Evolutionary conservation across 2,797 vertebrate genomes (phyloP).

Genomic region (Spizella passerina): DNA sequence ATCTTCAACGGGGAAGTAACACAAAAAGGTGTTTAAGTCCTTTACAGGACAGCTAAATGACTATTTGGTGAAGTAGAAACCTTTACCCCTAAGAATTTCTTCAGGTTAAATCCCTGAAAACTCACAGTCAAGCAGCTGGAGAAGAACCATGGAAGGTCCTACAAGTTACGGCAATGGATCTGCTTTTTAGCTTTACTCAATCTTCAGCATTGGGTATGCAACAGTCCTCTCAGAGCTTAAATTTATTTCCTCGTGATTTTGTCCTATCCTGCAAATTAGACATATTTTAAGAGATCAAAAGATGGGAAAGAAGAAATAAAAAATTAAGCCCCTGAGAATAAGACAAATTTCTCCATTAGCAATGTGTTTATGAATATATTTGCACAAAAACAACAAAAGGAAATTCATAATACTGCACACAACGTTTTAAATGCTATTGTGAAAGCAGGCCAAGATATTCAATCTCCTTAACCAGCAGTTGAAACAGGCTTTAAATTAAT

Average conservation of each 20-base stretch:
- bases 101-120: not conserved
- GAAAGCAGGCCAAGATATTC: constrained; percentile 2
- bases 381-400: not conserved
- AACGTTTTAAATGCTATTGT: not conserved
- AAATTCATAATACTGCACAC: not conserved
- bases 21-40: not conserved
- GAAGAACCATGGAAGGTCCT: not conserved
- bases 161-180: not conserved
- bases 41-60: not conserved
- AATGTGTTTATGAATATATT: not conserved
- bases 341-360: not conserved
- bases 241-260: not conserved
- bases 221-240: not conserved
- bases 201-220: fast-evolving
- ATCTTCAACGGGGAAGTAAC: not conserved
- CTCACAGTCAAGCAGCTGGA: not conserved
- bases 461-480: constrained; percentile 35
- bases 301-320: not conserved
- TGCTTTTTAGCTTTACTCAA: not conserved
- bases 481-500: constrained; percentile 63
- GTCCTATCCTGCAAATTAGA: not conserved
- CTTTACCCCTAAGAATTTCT: not conserved
- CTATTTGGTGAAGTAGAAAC: not conserved
- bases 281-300: constrained; percentile 4
- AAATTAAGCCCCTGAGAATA: not conserved